Base-by-base conservation (phyloP, 2,113 vertebrate species). In the Nothobranchius kuhntae region DNA sequence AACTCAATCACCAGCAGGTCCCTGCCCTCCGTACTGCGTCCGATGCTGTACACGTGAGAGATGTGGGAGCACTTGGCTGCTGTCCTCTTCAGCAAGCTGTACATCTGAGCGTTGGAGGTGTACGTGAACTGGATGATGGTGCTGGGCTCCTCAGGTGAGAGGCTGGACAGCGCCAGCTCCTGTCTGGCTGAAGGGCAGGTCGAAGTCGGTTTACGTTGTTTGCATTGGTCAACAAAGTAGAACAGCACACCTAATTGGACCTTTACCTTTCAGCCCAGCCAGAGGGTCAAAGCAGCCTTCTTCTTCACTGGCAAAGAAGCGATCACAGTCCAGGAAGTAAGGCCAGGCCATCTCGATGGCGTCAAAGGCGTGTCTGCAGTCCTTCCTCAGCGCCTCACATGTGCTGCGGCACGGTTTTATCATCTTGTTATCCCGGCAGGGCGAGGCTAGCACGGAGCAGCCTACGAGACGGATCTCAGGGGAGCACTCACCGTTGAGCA, bases 291-390 rank as follows among this genome's bases (percentile, higher is more conserved):
- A 94, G 86, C 98, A 99, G 12, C 95, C 95, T 59, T 99, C 96
- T 0, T 93, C 87, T 0, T 93, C 90, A 0, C 90, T 81, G 0
- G 91, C 93, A 0, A 99, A 99, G 86, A 98, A 98, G 51, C 89
- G 94, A 53, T 94, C 91, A 0, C 98, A 99, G 81, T 99, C 96
- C 7, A 99, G 87, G 82, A 99, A 99, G 83, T 98, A 98, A 38
- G 98, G 98, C 98, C 98, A 99, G 71, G 96, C 96, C 98, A 99
- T 99, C 48, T 95, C 91, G 30, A 99, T 98, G 38, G 91, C 88
- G 7, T 98, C 95, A 12, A 99, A 98, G 46, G 95, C 94, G 0
- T 95, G 94, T n/a, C 68, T 72, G 15, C 98, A 99, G 78, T 85
- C 92, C 65, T 87, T 94, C 40, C 86, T 94, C 65, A 99, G 82